Evolutionary conservation across 2,797 vertebrate species (phyloP).

Genomic region (Eulemur coronatus): DNA sequence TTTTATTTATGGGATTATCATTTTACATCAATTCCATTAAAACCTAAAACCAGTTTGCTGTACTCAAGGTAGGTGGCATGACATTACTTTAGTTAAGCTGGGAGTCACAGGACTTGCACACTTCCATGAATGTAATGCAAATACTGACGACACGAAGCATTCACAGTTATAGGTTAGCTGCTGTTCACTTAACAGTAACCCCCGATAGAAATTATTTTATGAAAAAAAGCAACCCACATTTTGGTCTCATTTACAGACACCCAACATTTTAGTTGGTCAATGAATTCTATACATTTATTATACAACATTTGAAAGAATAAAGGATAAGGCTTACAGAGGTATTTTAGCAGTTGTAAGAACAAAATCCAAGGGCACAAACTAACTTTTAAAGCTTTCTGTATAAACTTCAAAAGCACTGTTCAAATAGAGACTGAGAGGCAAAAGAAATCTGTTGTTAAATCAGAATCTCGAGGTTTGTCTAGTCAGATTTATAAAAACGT

Average conservation of each 20-base stretch:
- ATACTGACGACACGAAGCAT: slow-evolving; percentile 78
- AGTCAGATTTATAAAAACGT: slow-evolving; percentile 46
- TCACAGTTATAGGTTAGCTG: slow-evolving; percentile 81
- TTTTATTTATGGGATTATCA: slow-evolving; percentile 85
- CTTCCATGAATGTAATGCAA: slow-evolving; percentile 70
- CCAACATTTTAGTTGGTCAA: slow-evolving; percentile 68
- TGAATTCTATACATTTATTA: slow-evolving; percentile 76
- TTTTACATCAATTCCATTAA: slow-evolving; percentile 84
- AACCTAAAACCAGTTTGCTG: slow-evolving; percentile 80
- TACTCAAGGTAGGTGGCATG: slow-evolving; percentile 74
- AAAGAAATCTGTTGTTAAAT: slow-evolving; percentile 69
- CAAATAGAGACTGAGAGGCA: slow-evolving; percentile 73
- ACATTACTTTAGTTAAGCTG: slow-evolving; percentile 72
- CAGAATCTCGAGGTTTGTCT: slow-evolving; percentile 51
- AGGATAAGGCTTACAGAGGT: slow-evolving; percentile 85
- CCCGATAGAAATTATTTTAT: slow-evolving; percentile 68
- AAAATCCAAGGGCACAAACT: slow-evolving; percentile 78
- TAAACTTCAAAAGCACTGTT: slow-evolving; percentile 75
- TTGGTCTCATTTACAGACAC: slow-evolving; percentile 82
- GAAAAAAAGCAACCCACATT: slow-evolving; percentile 69
- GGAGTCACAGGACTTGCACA: slow-evolving; percentile 80
- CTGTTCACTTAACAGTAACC: slow-evolving; percentile 70
- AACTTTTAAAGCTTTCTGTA: slow-evolving; percentile 80
- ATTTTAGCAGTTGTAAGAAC: slow-evolving; percentile 83
- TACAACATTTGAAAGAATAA: slow-evolving; percentile 80